Evolutionary conservation across 1,140 invertebrate genomes (phyloP), one percentile per base, ranked within the genome.

Genomic region (Phocides pigmalion): DNA sequence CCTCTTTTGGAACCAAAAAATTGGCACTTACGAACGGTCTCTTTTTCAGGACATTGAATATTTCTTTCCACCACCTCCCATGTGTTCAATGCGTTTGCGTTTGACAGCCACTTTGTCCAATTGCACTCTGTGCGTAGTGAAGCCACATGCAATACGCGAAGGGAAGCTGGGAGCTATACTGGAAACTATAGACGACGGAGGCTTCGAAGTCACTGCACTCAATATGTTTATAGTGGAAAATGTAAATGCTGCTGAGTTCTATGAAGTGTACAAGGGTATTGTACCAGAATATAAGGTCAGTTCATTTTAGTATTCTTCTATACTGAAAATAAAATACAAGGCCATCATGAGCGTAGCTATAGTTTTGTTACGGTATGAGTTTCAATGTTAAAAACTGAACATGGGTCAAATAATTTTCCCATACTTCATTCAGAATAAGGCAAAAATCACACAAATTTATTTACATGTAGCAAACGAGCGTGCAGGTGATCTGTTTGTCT

Each of bases 211-310:
- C 11, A 95, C 95, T 2, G 97, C 96, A 3, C 88, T 98, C 28
- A 94, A 96, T 82, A 95, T 97, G 94, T 95, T 96, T 74, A 92
- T 95, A 68, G 91, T 98, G 72, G 96, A 96, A 68, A 93, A 94
- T 70, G 92, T 95, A 2, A 96, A 97, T 88, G 96, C 96, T 19
- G 96, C 97, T 79, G 97, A 98, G 88, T 98, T 99, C 92, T 95
- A 96, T 82, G 97, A 98, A 93, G 95, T 98, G 11, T 99, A 99
- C 84, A 97, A 97, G 89, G 96, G 96, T n/a, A 95, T 98, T 59
- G 93, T 98, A 6, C 93, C 94, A 4, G 96, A 98, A 80, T 98
- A 97, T 87, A 93, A 94, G 78, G 96, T 96, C 86, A 76, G 81
- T 62, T 3, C 39, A n/a, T 25, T 42, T 3, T 42, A 5, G 37